Conservation (phyloP, 2,113 vertebrate genomes). For the Tursiops truncatus region DNA sequence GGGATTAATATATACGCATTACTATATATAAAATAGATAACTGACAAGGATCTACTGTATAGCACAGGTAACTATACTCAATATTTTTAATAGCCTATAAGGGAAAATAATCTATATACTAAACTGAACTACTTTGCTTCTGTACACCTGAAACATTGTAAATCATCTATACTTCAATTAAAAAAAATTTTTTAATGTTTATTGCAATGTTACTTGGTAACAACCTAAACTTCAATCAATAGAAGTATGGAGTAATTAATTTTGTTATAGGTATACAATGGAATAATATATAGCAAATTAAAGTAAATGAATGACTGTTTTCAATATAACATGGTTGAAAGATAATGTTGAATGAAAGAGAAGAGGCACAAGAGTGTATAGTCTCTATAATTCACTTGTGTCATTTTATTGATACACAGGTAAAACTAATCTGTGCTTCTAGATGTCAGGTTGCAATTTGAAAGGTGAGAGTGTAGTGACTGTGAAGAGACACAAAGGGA, state of each 20-base stretch:
- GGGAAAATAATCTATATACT: neutral
- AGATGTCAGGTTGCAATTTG: neutral
- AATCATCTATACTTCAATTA: neutral
- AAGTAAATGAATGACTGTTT: neutral
- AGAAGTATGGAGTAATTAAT: neutral
- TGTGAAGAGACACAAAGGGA: neutral
- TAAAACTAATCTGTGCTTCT: neutral
- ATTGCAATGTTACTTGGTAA: neutral
- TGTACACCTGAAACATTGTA: neutral
- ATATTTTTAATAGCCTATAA: neutral
- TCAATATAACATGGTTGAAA: neutral
- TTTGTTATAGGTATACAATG: neutral
- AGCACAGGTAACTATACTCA: neutral
- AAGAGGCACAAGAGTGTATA: neutral
- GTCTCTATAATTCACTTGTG: neutral
- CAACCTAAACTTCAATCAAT: neutral
- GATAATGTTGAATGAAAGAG: neutral
- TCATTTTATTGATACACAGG: neutral
- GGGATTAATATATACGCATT: neutral
- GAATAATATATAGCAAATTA: neutral
- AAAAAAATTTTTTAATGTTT: neutral
- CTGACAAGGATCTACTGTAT: neutral
- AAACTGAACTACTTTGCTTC: neutral
- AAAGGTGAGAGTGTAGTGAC: neutral
- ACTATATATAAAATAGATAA: neutral